Base-by-base conservation (phyloP, 2,888 invertebrate species). In the Galeruca laticollis region DNA sequence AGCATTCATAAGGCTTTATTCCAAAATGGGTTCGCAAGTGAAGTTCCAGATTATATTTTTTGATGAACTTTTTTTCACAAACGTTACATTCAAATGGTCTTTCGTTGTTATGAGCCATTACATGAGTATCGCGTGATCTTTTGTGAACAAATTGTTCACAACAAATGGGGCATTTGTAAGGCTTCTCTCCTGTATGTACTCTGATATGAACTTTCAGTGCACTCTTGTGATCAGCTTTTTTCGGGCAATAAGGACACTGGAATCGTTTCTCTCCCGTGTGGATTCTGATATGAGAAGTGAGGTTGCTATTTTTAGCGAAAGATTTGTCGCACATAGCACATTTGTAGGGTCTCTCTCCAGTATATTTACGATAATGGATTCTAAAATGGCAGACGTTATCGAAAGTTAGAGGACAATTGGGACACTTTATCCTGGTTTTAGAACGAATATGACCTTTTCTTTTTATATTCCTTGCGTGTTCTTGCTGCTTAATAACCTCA, bases 341-440 rank as follows among this genome's bases (percentile, higher is more conserved):
- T 13, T 49, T 66, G 10, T 49, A 66, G 2, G 65, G 65, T 18
- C 59, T 66, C 15, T 66, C 65, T 10, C 65, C 65, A 13, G 65
- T 66, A 51, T 66, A 66, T 59, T 66, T 66, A n/a, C 65, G 47
- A 59, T 59, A 66, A 54, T 66, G 65, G 31, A 66, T 66, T 59
- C 51, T 59, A 18, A 66, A 59, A 20, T 66, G 65, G 15, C 65
- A 66, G 11, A 66, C 35, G 15, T 66, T 66, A 26, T 66, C 59
- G 37, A 66, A 66, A 13, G 65, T 66, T 26, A 66, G n/a, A 1
- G 65, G 65, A 13, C 65, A 66, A 59, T 66, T 66, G 18, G 65
- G 65, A 8, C 65, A 66, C 37, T 66, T 66, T 21, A 66, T 37
- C 13, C 51, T 66, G 11, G 49, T 51, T 64, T 64, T 64, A 18